These are phyloP conservation scores for Sylvietta virens DNA, from an alignment of 2,113 vertebrate species.

Conservation along the genomic window DNA sequence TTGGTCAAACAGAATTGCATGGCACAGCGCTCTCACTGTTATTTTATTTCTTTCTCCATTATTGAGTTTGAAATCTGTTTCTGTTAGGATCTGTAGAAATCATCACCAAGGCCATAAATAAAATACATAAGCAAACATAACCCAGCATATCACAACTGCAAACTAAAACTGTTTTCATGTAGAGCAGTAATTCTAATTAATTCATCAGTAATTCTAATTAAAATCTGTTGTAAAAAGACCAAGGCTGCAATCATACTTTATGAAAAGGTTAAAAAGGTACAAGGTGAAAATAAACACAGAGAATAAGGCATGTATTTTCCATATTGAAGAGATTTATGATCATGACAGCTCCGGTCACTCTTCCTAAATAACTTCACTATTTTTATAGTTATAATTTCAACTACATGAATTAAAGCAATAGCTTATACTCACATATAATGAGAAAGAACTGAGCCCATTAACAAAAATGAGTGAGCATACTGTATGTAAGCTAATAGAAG, in stretches of 20 bases:
- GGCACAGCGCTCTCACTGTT: not conserved
- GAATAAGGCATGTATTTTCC: not conserved
- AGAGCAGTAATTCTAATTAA: not conserved
- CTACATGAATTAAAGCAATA: not conserved
- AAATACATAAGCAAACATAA: not conserved
- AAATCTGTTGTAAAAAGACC: not conserved
- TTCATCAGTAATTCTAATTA: not conserved
- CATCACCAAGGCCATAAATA: not conserved
- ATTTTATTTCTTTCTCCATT: not conserved
- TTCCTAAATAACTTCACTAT: not conserved
- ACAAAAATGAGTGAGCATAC: not conserved
- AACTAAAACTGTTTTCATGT: not conserved
- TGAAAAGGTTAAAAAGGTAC: not conserved
- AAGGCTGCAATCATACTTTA: not conserved
- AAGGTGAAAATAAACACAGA: not conserved
- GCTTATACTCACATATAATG: not conserved
- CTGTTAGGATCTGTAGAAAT: not conserved
- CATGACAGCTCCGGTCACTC: not conserved
- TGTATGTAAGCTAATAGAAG: not conserved
- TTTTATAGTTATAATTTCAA: not conserved
- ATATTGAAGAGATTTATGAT: not conserved
- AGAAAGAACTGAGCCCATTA: not conserved
- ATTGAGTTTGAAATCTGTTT: not conserved
- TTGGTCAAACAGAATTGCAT: not conserved
- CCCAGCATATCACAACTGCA: not conserved